Evolutionary conservation across 2,888 invertebrate genomes (phyloP), one percentile per base, ranked within the genome.

Genomic region (Drosophila affinis): DNA sequence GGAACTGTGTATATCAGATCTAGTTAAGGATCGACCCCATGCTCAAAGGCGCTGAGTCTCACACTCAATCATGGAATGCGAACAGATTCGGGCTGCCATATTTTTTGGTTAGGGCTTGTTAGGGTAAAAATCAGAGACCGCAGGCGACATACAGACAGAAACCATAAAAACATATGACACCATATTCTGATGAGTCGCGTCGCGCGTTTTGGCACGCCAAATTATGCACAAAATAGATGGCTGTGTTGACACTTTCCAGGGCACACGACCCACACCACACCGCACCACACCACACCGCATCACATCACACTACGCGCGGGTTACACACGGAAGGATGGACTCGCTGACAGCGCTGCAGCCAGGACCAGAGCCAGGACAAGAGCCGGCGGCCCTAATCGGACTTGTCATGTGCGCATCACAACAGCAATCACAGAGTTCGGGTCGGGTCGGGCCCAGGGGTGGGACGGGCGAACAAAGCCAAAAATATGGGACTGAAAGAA

Each of bases 101-200:
- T 21, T 32, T 32, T 32, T 29, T n/a, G 39, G 14, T 39, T 12
- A 7, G 34, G 21, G 39, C 39, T 7, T 14, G 12, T 14, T 18
- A 34, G 21, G 34, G 39, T n/a, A 39, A n/a, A 39, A 68, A 71
- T 62, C 74, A 69, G 57, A 65, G 29, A 34, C 45, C 24, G 49
- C 59, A 59, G 51, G 27, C 44, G 59, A 39, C 59, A 34, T 47
- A 14, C 39, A 58, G 18, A 47, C 21, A 53, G 48, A n/a, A 49
- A 52, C 65, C 74, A 83, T 81, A 83, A 79, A 83, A 83, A 79
- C 83, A 83, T 83, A 82, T 82, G 81, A 83, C 81, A 78, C 71
- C 78, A 82, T 39, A 39, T 82, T 83, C 72, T 75, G 80, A 81
- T 71, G 71, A 67, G 59, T 67, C 73, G 65, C 65, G 71, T 64